phyloP scores from a whole-genome alignment of 2,797 vertebrate genomes.

The Syndactyla subalaris region DNA sequence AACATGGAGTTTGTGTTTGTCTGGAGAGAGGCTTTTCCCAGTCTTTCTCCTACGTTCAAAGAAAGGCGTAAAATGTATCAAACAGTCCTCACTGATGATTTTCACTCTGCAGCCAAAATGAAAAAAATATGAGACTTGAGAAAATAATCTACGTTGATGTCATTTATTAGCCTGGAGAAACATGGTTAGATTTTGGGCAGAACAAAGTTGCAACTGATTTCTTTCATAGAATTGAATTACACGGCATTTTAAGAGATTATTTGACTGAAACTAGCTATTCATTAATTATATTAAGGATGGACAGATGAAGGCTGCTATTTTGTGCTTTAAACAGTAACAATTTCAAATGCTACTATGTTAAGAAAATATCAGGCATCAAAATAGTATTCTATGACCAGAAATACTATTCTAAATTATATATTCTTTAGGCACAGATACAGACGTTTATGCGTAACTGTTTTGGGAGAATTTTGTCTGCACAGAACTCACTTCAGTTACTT shows the following conservation, averaged over 20 bases:
- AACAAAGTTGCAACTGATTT: neutral
- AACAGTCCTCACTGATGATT: neutral
- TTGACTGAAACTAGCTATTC: neutral
- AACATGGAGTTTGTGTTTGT: neutral
- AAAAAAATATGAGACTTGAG: neutral
- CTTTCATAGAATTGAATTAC: neutral
- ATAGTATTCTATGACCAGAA: neutral
- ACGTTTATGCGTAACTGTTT: constrained; percentile 82
- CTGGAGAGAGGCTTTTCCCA: neutral
- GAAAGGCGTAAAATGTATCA: neutral
- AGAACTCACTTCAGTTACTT: constrained; percentile 79
- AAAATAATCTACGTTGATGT: neutral
- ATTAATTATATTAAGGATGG: neutral
- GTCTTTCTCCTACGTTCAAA: neutral
- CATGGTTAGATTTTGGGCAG: neutral
- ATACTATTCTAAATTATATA: neutral
- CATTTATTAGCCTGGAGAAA: neutral
- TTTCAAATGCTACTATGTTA: neutral
- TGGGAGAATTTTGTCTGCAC: constrained; percentile 79
- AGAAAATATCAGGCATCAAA: neutral
- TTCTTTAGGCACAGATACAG: constrained; percentile 79
- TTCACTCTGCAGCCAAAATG: neutral
- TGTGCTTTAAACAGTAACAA: neutral
- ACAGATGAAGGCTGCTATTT: neutral
- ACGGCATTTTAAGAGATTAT: neutral